Evolutionary conservation across 2,113 vertebrate genomes (phyloP).

Genomic region (Bufo bufo): DNA sequence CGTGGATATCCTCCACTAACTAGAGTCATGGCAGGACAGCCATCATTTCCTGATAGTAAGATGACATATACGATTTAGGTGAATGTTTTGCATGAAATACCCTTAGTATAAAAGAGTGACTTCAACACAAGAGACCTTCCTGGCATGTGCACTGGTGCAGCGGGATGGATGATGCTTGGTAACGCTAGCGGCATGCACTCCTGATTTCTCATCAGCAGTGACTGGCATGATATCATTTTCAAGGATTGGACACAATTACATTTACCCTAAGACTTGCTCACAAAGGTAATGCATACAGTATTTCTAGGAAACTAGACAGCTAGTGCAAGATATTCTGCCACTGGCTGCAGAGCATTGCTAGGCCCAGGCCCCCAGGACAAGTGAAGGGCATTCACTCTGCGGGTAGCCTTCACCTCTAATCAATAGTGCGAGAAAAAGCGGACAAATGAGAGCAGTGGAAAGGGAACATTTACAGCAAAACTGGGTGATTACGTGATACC

Average conservation of each 20-base stretch:
- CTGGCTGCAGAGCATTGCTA: background rate
- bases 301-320: background rate
- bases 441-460: background rate
- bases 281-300: background rate
- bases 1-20: background rate
- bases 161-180: background rate
- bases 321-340: background rate
- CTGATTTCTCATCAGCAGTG: background rate
- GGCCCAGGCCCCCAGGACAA: background rate
- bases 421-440: background rate
- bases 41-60: background rate
- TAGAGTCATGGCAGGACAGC: slow-evolving; percentile 6
- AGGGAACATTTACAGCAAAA: background rate
- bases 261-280: background rate
- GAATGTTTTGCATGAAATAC: slow-evolving; percentile 15
- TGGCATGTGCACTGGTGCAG: background rate
- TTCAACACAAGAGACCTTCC: background rate
- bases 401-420: background rate
- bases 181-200: background rate
- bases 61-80: background rate
- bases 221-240: background rate
- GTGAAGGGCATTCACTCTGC: background rate
- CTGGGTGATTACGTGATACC: background rate
- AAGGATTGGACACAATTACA: background rate
- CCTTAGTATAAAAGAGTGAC: slow-evolving; percentile 24